Evolutionary conservation across 2,113 vertebrate species (phyloP), one percentile per base, ranked within the genome.

Genomic region (Oncorhynchus keta): DNA sequence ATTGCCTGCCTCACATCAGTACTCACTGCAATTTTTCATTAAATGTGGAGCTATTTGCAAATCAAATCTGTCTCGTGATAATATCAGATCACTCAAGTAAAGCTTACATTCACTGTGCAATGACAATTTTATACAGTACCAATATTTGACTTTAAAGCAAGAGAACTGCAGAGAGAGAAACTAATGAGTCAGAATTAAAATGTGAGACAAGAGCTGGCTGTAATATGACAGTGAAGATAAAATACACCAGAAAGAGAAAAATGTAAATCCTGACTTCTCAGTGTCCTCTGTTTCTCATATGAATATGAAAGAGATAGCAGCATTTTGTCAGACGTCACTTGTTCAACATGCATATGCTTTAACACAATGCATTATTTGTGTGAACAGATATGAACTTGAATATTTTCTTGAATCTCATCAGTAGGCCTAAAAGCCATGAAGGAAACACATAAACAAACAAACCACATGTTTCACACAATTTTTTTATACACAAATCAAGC

Each of bases 401-500:
- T 18, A 76, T 81, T 30, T 70, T 24, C 69, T 76, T 76, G 74
- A 82, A 73, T 78, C 65, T 35, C 79, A 83, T 80, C 32, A 75
- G 73, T 77, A 80, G 61, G 76, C 59, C 35, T 51, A 14, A 39
- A 74, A 83, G 79, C 69, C 70, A 55, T 55, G 76, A 67, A 77
- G 76, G 73, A 12, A 45, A 45, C 8, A 11, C 39, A 11, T 45
- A 45, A 45, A 45, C 39, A 45, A 39, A 39, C 39, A 81, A 80
- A 73, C 73, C 85, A 75, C 75, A 57, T 76, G 35, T 83, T 79
- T 72, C 67, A 66, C 64, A 68, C 28, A 70, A 4, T 22, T 45
- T 57, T 61, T 70, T 86, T 84, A 69, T 81, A 79, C 87, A 76
- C 76, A 79, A 84, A 87, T 86, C 73, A 87, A 85, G 79, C 62